Evolutionary conservation across 2,888 invertebrate species (phyloP).

Genomic region (Diarsia rubi): DNA sequence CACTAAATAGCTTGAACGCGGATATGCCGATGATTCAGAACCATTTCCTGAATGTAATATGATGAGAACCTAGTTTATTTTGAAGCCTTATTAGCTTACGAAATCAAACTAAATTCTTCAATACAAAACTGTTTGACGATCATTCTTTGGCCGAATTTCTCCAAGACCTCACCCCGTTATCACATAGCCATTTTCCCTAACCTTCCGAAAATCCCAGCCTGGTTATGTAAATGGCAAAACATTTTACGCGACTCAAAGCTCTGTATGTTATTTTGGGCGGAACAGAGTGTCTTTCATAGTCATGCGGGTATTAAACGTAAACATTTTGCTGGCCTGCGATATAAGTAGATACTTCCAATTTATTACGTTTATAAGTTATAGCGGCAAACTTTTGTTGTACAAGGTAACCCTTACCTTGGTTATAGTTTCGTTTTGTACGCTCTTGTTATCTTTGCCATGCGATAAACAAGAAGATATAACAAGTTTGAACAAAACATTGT

Average conservation of each 20-base stretch:
- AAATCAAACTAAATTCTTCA: background rate
- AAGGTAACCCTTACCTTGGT: slow-evolving; percentile 43
- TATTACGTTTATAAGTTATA: slow-evolving; percentile 61
- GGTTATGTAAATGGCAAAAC: slow-evolving; percentile 51
- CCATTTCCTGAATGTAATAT: background rate
- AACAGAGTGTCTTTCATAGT: slow-evolving; percentile 57
- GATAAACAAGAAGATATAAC: slow-evolving; percentile 36
- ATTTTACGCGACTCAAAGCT: slow-evolving; percentile 50
- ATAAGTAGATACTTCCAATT: slow-evolving; percentile 54
- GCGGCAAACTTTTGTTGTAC: slow-evolving; percentile 56
- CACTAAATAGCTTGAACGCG: background rate
- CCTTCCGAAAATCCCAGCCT: slow-evolving; percentile 29
- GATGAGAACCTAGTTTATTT: background rate
- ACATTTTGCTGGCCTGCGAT: slow-evolving; percentile 52
- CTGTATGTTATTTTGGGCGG: slow-evolving; percentile 53
- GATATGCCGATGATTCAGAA: background rate
- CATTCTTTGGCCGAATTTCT: slow-evolving; percentile 32
- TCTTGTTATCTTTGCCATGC: slow-evolving; percentile 45
- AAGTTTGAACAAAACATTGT: slow-evolving; percentile 14
- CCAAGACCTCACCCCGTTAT: slow-evolving; percentile 31
- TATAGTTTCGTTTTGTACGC: slow-evolving; percentile 49
- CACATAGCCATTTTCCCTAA: slow-evolving; percentile 27
- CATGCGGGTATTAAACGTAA: slow-evolving; percentile 62
- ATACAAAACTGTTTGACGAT: background rate
- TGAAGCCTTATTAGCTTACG: background rate